A percentile compares a stretch with the other conserved stretches of the same genome.
Conservation (phyloP, 2,113 vertebrate genomes). For the Anoura caudifer region DNA sequence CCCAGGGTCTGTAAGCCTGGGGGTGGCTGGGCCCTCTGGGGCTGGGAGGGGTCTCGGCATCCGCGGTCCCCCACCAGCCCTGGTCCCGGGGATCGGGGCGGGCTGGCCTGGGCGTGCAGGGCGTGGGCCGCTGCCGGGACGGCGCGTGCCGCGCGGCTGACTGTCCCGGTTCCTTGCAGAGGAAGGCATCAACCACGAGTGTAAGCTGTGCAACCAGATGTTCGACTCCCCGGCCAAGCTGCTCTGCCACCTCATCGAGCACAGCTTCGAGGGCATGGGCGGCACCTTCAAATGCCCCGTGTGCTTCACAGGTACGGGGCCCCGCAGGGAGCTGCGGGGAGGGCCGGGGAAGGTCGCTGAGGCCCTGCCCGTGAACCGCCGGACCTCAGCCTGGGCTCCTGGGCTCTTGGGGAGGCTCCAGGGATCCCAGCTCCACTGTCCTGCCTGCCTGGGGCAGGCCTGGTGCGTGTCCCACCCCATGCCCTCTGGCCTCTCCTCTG, state of each 20-base stretch:
- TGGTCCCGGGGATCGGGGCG: too few species aligned
- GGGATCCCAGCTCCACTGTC: too few species aligned
- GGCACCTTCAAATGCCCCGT: constrained; percentile 99
- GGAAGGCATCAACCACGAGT: constrained; percentile 99
- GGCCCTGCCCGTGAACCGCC: accelerated
- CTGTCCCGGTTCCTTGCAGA: constrained; percentile 90
- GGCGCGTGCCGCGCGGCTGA: constrained; percentile 60
- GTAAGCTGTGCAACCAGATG: constrained; percentile 99
- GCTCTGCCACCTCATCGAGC: constrained; percentile 99
- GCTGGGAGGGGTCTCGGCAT: neutral
- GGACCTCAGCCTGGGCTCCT: neutral
- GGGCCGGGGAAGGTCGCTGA: neutral
- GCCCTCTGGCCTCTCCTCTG: neutral
- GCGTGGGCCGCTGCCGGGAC: accelerated
- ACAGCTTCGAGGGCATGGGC: constrained; percentile 99
- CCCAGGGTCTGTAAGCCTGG: too few species aligned
- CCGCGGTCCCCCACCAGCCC: neutral
- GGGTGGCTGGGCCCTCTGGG: accelerated
- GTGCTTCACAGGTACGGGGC: constrained; percentile 99
- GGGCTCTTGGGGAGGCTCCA: neutral
- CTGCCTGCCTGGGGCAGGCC: neutral
- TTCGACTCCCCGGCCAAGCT: constrained; percentile 99
- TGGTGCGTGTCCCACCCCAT: neutral
- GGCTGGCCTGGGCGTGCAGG: accelerated
- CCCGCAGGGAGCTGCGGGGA: accelerated